phyloP scores from a whole-genome alignment of 1,140 invertebrate species.

The Sitophilus oryzae region DNA sequence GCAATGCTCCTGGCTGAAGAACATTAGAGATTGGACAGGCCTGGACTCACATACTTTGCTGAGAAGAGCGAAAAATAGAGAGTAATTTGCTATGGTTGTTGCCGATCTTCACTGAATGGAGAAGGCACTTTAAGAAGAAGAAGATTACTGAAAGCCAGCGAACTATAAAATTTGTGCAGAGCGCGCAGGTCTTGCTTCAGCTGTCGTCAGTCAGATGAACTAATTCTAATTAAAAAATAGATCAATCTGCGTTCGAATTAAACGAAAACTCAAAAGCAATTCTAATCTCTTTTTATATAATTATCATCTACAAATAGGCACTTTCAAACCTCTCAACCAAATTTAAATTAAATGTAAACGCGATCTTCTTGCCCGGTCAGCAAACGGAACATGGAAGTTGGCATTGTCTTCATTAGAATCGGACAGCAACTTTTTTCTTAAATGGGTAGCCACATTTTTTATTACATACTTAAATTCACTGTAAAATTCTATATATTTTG shows the following conservation, averaged over 20 bases:
- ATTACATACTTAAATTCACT: no score
- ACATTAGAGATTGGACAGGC: no score
- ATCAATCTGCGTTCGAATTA: slow-evolving; percentile 43
- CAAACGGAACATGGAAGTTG: slow-evolving; percentile 98
- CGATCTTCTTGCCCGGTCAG: slow-evolving; percentile 98
- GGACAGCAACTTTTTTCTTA: no score
- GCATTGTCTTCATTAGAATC: slow-evolving; percentile 99
- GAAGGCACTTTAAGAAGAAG: no score
- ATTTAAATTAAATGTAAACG: slow-evolving; percentile 82
- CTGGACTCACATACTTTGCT: no score
- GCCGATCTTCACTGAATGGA: no score
- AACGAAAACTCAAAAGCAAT: slow-evolving; percentile 40
- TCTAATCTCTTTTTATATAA: slow-evolving; percentile 33
- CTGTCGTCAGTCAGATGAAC: slow-evolving; percentile 45
- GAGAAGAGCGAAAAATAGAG: no score
- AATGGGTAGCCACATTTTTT: no score
- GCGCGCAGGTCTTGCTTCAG: slow-evolving; percentile 42
- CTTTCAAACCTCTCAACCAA: slow-evolving; percentile 42
- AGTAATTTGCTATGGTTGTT: no score
- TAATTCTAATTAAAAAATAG: slow-evolving; percentile 46
- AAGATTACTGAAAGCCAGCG: slow-evolving; percentile 18
- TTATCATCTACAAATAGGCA: slow-evolving; percentile 46
- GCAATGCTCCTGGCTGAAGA: no score
- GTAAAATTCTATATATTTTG: no score
- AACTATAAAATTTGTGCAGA: slow-evolving; percentile 31